A percentile compares a stretch with the other conserved stretches of the same genome.
Evolutionary conservation across 2,113 vertebrate species (phyloP).

Genomic region (Callithrix jacchus): DNA sequence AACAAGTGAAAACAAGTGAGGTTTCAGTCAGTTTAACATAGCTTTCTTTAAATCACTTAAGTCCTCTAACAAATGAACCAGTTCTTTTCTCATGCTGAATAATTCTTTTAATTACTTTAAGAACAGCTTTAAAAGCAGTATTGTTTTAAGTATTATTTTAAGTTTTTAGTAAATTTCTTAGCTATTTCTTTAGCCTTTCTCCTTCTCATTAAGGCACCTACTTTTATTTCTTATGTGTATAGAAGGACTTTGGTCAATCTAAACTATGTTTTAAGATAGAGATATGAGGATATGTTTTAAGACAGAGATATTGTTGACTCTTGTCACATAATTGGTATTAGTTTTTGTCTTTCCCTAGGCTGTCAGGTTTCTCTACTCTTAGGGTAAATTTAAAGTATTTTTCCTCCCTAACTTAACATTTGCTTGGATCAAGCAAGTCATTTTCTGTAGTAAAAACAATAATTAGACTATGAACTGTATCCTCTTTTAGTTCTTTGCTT

Average conservation of each 20-base stretch:
- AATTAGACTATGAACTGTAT: not conserved
- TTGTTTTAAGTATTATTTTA: not conserved
- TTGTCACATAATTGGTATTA: not conserved
- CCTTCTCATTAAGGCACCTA: not conserved
- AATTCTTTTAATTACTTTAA: conserved; percentile 12
- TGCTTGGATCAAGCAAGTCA: not conserved
- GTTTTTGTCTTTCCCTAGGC: not conserved
- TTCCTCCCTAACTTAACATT: not conserved
- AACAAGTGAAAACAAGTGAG: conserved; percentile 9
- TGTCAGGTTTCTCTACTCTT: not conserved
- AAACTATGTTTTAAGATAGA: conserved; percentile 30
- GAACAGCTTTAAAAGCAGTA: conserved; percentile 17
- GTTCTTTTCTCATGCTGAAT: conserved; percentile 22
- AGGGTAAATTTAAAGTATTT: not conserved
- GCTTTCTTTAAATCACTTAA: conserved; percentile 28
- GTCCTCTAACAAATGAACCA: not conserved
- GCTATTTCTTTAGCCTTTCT: not conserved
- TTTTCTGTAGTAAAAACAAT: conserved; percentile 28
- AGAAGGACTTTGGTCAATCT: not conserved
- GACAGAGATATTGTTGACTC: not conserved
- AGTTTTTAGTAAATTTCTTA: not conserved
- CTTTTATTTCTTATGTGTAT: conserved; percentile 28
- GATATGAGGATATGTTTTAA: conserved; percentile 5
- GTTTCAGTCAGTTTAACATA: not conserved
- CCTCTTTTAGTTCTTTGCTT: not conserved